Conservation (phyloP, 2,113 vertebrate genomes). For the Fulmarus glacialis region DNA sequence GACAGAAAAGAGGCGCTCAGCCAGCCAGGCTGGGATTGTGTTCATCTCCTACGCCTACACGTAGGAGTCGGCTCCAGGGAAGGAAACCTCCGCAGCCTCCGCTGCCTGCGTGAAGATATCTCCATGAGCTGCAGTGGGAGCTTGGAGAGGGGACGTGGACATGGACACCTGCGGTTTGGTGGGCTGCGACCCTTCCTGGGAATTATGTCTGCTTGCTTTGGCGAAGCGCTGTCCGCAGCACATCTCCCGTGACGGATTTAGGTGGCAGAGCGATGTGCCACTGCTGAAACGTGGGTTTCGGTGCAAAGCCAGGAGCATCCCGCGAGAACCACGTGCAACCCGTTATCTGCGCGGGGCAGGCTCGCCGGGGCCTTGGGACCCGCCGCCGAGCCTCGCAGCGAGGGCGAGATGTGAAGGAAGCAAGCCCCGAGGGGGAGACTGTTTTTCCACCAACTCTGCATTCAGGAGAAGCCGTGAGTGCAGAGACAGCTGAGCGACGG, state of each 20-base stretch:
- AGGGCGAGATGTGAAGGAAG: neutral
- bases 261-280: neutral
- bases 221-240: neutral
- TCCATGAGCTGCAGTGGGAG: neutral
- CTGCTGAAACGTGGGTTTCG: rapidly evolving
- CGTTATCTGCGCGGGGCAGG: neutral
- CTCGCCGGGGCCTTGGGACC: neutral
- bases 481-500: neutral
- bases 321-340: rapidly evolving
- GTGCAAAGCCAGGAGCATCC: neutral
- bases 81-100: neutral
- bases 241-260: neutral
- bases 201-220: neutral
- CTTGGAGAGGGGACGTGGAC: neutral
- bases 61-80: neutral
- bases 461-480: neutral
- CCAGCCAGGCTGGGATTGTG: neutral
- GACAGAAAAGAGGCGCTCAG: neutral
- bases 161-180: rapidly evolving
- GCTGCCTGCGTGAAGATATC: neutral
- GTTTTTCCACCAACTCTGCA: neutral
- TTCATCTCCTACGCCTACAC: neutral
- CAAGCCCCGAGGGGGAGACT: neutral
- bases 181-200: neutral
- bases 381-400: rapidly evolving